These are phyloP conservation scores for Benthosema pterotum DNA, from an alignment of 2,797 vertebrate genomes.

Conservation along the genomic window DNA sequence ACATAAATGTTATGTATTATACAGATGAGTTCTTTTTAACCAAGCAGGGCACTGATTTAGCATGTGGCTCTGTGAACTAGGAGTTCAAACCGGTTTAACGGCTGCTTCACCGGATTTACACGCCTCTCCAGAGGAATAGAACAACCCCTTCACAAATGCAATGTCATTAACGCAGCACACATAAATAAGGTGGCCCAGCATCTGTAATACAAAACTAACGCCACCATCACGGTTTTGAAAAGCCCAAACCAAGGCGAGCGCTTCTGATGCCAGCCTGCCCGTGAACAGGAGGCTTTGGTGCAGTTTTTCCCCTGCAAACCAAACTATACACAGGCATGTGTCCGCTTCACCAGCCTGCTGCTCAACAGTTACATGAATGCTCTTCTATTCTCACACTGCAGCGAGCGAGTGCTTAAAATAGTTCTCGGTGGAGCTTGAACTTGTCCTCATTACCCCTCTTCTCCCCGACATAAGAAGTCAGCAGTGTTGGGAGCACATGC, in stretches of 20 bases:
- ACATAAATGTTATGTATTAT: no score
- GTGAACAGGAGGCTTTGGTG: constrained; percentile 29
- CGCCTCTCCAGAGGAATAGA: constrained; percentile 42
- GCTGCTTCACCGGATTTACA: constrained; percentile 30
- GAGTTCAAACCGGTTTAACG: constrained; percentile 53
- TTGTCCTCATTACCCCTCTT: constrained; percentile 34
- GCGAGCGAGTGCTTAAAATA: constrained; percentile 65
- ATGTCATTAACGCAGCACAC: constrained; percentile 50
- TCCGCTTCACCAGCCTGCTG: constrained; percentile 27
- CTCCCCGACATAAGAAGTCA: constrained; percentile 8
- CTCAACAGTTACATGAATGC: constrained; percentile 58
- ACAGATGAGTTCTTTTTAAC: constrained; percentile 17
- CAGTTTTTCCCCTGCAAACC: constrained; percentile 20
- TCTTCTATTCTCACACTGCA: constrained; percentile 54
- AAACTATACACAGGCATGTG: constrained; percentile 49
- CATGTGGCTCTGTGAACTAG: constrained; percentile 24
- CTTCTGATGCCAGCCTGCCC: constrained; percentile 22
- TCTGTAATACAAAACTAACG: constrained; percentile 55
- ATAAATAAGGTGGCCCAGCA: constrained; percentile 48
- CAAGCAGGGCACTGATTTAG: constrained; percentile 31
- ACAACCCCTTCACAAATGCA: constrained; percentile 54
- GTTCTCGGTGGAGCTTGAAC: constrained; percentile 46
- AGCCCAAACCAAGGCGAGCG: constrained; percentile 21
- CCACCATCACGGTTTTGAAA: constrained; percentile 51
- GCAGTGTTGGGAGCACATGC: constrained; percentile 36